Conservation (phyloP, 1,140 invertebrate genomes). For the Hestina assimilis region DNA sequence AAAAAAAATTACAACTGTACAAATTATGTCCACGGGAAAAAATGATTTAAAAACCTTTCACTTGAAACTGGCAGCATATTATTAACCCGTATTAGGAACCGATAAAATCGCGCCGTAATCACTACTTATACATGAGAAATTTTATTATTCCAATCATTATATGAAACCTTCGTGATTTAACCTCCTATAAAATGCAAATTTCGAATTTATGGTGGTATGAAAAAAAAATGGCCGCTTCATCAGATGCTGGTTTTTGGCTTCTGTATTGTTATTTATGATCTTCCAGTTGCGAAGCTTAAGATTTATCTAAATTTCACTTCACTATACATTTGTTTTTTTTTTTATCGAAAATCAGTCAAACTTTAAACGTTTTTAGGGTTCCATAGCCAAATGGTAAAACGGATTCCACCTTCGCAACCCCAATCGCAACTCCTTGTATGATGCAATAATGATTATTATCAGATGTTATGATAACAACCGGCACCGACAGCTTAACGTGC, state of each 20-base stretch:
- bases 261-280: conserved; percentile 25
- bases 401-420: no score
- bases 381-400: no score
- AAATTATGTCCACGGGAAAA: background rate
- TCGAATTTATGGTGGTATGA: conserved; percentile 32
- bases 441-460: no score
- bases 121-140: conserved; percentile 10
- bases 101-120: conserved; percentile 32
- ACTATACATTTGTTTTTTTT: background rate
- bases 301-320: background rate
- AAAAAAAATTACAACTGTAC: no score
- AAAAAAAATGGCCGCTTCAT: conserved; percentile 19
- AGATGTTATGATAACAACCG: no score
- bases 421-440: no score
- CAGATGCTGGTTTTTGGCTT: conserved; percentile 13
- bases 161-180: conserved; percentile 17
- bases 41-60: conserved; percentile 3
- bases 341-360: no score
- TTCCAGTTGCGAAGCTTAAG: background rate
- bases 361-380: no score
- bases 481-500: no score
- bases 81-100: conserved; percentile 34
- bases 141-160: conserved; percentile 29
- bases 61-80: conserved; percentile 5
- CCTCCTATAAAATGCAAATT: conserved; percentile 33